Conservation (phyloP, 2,797 vertebrate species). For the Vespertilio murinus region DNA sequence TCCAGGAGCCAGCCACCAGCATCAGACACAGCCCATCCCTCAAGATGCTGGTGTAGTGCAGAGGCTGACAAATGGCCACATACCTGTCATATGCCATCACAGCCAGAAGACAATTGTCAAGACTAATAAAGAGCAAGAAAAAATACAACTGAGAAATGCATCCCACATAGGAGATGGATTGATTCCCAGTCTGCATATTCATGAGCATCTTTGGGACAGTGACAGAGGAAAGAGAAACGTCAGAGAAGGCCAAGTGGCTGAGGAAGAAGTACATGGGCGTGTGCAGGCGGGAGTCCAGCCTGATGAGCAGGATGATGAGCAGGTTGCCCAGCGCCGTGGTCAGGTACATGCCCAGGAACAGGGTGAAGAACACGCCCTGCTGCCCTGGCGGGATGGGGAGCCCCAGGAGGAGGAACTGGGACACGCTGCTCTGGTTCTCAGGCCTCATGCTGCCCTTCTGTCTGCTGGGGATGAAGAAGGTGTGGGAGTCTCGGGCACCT, state of each 20-base stretch:
- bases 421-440: background rate
- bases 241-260: background rate
- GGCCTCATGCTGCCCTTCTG: background rate
- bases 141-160: background rate
- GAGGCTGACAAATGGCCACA: background rate
- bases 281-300: too few relatives aligned
- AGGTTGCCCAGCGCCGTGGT: too few relatives aligned
- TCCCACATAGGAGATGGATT: background rate
- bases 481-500: too few relatives aligned
- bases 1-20: conserved; percentile 61
- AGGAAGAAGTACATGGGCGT: too few relatives aligned
- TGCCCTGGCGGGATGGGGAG: fast-evolving
- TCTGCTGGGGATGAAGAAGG: background rate
- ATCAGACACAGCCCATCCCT: background rate
- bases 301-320: too few relatives aligned
- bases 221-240: background rate
- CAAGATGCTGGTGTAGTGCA: background rate
- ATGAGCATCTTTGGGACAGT: background rate
- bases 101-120: background rate
- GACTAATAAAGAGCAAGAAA: background rate
- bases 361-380: background rate
- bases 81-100: background rate
- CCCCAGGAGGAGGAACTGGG: background rate
- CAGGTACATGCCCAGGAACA: background rate
- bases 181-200: background rate